Percentiles rank a stretch among this genome's conserved stretches.
Conservation (phyloP, 2,797 vertebrate genomes). For the Onychomys arenicola region DNA sequence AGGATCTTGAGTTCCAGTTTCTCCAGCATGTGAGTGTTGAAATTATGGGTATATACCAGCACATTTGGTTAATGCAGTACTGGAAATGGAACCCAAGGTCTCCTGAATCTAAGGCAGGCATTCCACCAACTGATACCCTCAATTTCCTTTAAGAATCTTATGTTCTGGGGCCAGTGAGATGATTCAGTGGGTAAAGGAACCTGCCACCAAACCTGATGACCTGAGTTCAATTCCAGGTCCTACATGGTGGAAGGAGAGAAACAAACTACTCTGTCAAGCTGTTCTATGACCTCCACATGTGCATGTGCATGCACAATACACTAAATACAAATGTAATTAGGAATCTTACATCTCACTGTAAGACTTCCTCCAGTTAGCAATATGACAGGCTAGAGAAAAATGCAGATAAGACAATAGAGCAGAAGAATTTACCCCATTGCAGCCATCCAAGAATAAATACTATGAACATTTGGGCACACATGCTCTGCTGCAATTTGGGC, state of each 20-base stretch:
- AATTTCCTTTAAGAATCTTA: slow-evolving; percentile 16
- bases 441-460: background rate
- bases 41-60: background rate
- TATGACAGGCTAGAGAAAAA: slow-evolving; percentile 46
- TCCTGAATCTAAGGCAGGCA: background rate
- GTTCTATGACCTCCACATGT: background rate
- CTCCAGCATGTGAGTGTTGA: background rate
- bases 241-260: background rate
- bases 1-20: background rate
- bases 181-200: background rate
- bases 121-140: background rate
- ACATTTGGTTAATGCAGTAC: too few relatives aligned
- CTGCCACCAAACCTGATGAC: background rate
- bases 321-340: background rate
- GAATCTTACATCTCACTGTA: background rate
- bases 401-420: slow-evolving; percentile 46
- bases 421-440: background rate
- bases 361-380: slow-evolving; percentile 10
- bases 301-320: background rate
- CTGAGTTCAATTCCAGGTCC: background rate
- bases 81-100: background rate
- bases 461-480: background rate
- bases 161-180: background rate
- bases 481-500: background rate
- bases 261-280: background rate